Evolutionary conservation across 2,797 vertebrate species (phyloP).

Genomic region (Trachops cirrhosus): DNA sequence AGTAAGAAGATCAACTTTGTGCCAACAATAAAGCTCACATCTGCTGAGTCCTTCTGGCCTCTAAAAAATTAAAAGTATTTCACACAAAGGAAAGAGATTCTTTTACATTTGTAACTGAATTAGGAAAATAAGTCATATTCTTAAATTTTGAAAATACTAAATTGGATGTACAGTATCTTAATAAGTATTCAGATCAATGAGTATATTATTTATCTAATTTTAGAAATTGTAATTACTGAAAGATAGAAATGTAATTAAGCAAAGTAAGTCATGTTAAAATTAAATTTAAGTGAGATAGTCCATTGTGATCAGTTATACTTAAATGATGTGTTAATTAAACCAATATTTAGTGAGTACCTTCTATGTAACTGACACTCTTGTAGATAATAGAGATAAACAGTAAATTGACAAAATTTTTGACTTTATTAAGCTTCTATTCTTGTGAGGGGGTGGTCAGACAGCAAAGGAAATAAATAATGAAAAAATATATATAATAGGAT

Average conservation of each 20-base stretch:
- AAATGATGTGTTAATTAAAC: background rate
- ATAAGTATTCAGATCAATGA: constrained; percentile 29
- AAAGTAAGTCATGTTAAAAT: background rate
- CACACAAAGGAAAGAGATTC: constrained; percentile 51
- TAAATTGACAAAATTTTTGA: background rate
- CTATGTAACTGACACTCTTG: background rate
- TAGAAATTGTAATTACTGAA: background rate
- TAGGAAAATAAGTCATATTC: constrained; percentile 28
- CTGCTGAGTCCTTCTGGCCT: constrained; percentile 57
- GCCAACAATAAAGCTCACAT: constrained; percentile 27
- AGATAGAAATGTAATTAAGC: background rate
- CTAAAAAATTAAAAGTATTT: constrained; percentile 24
- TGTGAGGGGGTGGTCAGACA: background rate
- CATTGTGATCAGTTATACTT: constrained; percentile 20
- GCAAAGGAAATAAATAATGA: background rate
- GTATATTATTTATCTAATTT: background rate
- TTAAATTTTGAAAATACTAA: constrained; percentile 38
- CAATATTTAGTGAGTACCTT: background rate
- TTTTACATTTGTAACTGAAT: constrained; percentile 50
- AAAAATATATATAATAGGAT: background rate
- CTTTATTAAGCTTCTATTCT: background rate
- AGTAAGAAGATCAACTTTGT: constrained; percentile 51
- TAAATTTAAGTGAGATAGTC: background rate
- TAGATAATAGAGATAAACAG: background rate
- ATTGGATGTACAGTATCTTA: background rate